Evolutionary conservation across 2,888 invertebrate genomes (phyloP).

Genomic region (Seira ritae): DNA sequence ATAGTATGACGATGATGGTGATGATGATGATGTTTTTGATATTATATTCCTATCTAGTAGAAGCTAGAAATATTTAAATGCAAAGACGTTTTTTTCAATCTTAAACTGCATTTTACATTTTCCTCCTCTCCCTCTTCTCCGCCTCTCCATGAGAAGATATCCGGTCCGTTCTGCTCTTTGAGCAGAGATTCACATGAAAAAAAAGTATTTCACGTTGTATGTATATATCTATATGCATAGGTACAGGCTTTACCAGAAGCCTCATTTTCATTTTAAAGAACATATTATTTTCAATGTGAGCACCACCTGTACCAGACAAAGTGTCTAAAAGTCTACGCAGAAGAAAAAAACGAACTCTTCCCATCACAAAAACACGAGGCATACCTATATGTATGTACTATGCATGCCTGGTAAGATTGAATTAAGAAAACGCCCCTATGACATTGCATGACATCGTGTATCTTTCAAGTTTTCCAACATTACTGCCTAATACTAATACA

Average conservation of each 20-base stretch:
- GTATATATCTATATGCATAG: too few species aligned
- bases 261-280: too few species aligned
- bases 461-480: too few species aligned
- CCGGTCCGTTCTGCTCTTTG: conserved; percentile 58
- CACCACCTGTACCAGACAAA: conserved; percentile 11
- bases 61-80: conserved; percentile 26
- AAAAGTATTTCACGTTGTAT: neutral
- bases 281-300: neutral
- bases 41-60: too few species aligned
- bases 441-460: conserved; percentile 36
- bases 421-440: conserved; percentile 51
- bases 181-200: conserved; percentile 18
- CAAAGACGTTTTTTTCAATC: conserved; percentile 34
- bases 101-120: conserved; percentile 40
- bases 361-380: neutral
- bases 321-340: too few species aligned
- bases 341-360: neutral
- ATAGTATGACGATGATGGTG: too few species aligned
- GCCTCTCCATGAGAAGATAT: conserved; percentile 49
- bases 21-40: too few species aligned
- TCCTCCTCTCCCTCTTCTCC: conserved; percentile 34
- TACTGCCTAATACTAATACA: neutral
- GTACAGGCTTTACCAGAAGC: too few species aligned
- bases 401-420: neutral
- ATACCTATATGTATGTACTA: neutral